Evolutionary conservation across 2,797 vertebrate genomes (phyloP), one percentile per base, ranked within the genome.

Genomic region (Dendrocincla fuliginosa): DNA sequence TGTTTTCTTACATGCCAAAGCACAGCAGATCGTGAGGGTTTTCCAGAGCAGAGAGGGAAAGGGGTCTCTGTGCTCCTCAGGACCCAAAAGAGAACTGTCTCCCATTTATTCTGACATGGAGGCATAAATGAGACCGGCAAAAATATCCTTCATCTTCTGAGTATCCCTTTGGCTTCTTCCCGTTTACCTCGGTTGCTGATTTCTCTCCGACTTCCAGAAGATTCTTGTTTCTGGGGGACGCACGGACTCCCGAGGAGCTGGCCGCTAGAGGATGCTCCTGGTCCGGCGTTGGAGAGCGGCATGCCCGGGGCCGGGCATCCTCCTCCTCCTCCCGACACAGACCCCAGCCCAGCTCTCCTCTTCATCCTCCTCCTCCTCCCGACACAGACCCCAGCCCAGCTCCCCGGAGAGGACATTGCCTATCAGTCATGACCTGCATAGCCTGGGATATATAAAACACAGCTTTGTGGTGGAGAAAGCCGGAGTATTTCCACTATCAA

Each of bases 221-320:
- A 50, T 92, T 96, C 96, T 68, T 10, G 42, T 16, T 94, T 77
- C 35, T 42, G 69, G 59, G 75, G 63, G 20, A 6, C 5, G 6
- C 53, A 7, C 73, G 83, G 61, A 11, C 44, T 86, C 65, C 89
- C 42, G 42, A 86, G 73, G 73, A 18, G 13, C 33, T 64, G 94
- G 93, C 95, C 96, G 42, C 96, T 95, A 96, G 96, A 94, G 96
- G 96, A 89, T 90, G 92, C 95, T 96, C 92, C 93, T 92, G 78
- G 84, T 32, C 82, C 71, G 64, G 84, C 53, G 3, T 2, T 92
- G 84, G 82, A 68, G 68, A 52, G 52, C 85, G 10, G 63, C 44
- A 22, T 17, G 15, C 37, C 68, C 15, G 11, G 55, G n/a, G 9
- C 69, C 10, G 46, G 33, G 71, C 57, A 71, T 44, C 37, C 47